These are phyloP conservation scores for Danio rerio DNA, from an alignment of 2,113 vertebrate species.

Conservation along the genomic window GRCz12tu NC_133192.1:41175501-41176000, in stretches of 20 bases:
- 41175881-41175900: slow-evolving; percentile 31
- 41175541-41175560: too few relatives aligned
- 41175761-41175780: slow-evolving; percentile 43
- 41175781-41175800: slow-evolving; percentile 39
- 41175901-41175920: slow-evolving; percentile 26
- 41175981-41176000: background rate
- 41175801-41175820: slow-evolving; percentile 42
- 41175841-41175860: slow-evolving; percentile 34
- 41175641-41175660: slow-evolving; percentile 28
- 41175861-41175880: slow-evolving; percentile 40
- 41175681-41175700: slow-evolving; percentile 14
- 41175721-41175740: slow-evolving; percentile 48
- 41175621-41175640: slow-evolving; percentile 35
- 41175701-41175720: slow-evolving; percentile 30
- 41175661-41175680: slow-evolving; percentile 27
- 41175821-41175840: slow-evolving; percentile 52
- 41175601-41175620: background rate
- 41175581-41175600: too few relatives aligned
- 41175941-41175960: background rate
- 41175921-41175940: slow-evolving; percentile 6
- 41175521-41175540: too few relatives aligned
- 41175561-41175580: too few relatives aligned
- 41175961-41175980: background rate
- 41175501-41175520: too few relatives aligned
- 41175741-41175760: slow-evolving; percentile 55